Evolutionary conservation across 92 coral and sea anemone species (phyloP).

Genomic region (Phymanthus crucifer): DNA sequence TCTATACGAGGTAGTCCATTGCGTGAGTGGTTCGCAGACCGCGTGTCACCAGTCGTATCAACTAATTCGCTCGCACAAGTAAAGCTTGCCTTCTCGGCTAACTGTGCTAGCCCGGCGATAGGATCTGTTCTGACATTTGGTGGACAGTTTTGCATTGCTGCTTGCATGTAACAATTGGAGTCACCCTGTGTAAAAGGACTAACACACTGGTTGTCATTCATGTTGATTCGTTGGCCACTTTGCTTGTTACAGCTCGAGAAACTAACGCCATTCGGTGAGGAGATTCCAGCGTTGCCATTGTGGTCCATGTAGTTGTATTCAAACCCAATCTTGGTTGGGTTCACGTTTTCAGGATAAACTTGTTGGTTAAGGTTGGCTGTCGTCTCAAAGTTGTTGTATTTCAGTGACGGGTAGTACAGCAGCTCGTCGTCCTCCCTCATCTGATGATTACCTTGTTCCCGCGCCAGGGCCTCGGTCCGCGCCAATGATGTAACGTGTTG

Average conservation of each 20-base stretch:
- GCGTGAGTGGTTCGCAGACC: conserved; percentile 85
- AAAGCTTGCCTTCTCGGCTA: conserved; percentile 72
- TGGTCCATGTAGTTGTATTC: conserved; percentile 63
- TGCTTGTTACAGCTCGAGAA: conserved; percentile 59
- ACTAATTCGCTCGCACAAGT: conserved; percentile 53
- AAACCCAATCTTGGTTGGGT: conserved; percentile 42
- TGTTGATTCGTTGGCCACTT: conserved; percentile 52
- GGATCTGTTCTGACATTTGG: conserved; percentile 56
- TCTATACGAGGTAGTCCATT: conserved; percentile 58
- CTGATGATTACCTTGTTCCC: conserved; percentile 18
- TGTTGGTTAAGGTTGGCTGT: background rate
- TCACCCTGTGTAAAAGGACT: conserved; percentile 39
- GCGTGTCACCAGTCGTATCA: conserved; percentile 79
- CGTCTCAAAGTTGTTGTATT: conserved; percentile 18
- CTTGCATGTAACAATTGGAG: conserved; percentile 24
- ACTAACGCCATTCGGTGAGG: conserved; percentile 62
- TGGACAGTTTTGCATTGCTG: conserved; percentile 46
- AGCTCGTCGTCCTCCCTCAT: conserved; percentile 18
- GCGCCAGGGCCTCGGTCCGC: conserved; percentile 34
- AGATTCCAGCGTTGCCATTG: conserved; percentile 66
- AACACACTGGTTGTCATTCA: conserved; percentile 40
- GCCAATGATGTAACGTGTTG: conserved; percentile 6
- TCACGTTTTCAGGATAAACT: conserved; percentile 25
- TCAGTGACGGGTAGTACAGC: conserved; percentile 1
- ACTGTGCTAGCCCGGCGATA: conserved; percentile 66